phyloP scores from a whole-genome alignment of 2,113 vertebrate species.

The Elaphurus davidianus region DNA sequence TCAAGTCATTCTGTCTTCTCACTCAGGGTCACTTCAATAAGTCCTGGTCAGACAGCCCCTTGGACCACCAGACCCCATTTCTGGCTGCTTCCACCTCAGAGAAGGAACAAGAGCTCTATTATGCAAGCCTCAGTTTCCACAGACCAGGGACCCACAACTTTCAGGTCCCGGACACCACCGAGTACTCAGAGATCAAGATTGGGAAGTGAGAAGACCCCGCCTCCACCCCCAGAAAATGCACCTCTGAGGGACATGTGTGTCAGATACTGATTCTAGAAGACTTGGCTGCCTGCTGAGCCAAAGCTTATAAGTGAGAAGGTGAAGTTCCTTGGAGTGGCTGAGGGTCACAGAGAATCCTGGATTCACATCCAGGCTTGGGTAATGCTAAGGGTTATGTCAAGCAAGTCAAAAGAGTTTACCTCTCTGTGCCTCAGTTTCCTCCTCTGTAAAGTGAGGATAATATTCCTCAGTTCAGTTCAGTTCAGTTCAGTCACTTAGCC shows the following conservation, averaged over 20 bases:
- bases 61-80: background rate
- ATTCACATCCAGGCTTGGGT: background rate
- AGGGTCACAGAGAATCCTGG: background rate
- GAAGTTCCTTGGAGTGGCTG: background rate
- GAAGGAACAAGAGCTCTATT: background rate
- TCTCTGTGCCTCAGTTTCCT: background rate
- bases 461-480: background rate
- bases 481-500: background rate
- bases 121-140: background rate
- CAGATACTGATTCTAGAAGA: background rate
- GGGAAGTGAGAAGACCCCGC: fast-evolving
- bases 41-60: background rate
- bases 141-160: background rate
- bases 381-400: background rate
- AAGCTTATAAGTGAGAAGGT: background rate
- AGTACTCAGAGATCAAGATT: constrained; percentile 11
- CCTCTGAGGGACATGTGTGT: background rate
- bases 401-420: background rate
- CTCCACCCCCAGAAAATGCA: too few species aligned
- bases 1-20: background rate
- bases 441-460: background rate
- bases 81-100: fast-evolving
- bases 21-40: background rate
- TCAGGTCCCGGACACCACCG: background rate
- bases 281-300: background rate